phyloP scores from a whole-genome alignment of 1,140 invertebrate genomes.

The Sminthurides bifidus region DNA sequence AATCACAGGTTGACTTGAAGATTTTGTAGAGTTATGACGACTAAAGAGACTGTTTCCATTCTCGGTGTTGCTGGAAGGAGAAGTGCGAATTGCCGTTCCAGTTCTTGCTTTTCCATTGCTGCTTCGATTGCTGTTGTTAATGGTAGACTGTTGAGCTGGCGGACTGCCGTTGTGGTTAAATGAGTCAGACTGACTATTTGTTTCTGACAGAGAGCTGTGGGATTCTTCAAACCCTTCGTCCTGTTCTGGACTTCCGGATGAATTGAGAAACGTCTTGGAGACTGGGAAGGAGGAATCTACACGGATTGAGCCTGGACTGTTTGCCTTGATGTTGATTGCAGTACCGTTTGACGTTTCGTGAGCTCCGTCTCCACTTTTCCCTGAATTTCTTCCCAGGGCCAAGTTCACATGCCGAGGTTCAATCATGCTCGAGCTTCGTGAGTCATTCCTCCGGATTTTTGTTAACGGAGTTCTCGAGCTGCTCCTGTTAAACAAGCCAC shows the following conservation, averaged over 20 bases:
- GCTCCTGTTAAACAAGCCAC: background rate
- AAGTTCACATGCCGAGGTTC: constrained; percentile 24
- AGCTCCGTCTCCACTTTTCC: background rate
- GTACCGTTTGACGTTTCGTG: background rate
- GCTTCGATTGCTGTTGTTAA: constrained; percentile 8
- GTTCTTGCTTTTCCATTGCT: background rate
- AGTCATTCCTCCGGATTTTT: constrained; percentile 9
- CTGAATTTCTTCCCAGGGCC: constrained; percentile 11
- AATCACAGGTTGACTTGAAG: constrained; percentile 8
- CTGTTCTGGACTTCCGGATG: constrained; percentile 38
- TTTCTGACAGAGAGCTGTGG: constrained; percentile 70
- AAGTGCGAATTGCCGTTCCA: background rate
- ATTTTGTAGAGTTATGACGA: background rate
- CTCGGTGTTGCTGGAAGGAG: background rate
- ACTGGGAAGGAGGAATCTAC: background rate
- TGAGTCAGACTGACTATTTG: constrained; percentile 52
- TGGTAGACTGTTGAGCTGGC: background rate
- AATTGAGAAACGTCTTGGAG: constrained; percentile 12
- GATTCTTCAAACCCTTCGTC: constrained; percentile 86
- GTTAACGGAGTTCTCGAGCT: background rate
- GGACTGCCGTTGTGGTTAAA: background rate
- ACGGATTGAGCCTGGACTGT: background rate
- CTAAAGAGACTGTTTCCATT: constrained; percentile 2
- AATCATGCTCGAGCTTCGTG: constrained; percentile 23
- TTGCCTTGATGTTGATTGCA: background rate